A percentile compares a stretch with the other conserved stretches of the same genome.
Evolutionary conservation across 1,140 invertebrate species (phyloP).

Genomic region (Temnothorax curvispinosus): DNA sequence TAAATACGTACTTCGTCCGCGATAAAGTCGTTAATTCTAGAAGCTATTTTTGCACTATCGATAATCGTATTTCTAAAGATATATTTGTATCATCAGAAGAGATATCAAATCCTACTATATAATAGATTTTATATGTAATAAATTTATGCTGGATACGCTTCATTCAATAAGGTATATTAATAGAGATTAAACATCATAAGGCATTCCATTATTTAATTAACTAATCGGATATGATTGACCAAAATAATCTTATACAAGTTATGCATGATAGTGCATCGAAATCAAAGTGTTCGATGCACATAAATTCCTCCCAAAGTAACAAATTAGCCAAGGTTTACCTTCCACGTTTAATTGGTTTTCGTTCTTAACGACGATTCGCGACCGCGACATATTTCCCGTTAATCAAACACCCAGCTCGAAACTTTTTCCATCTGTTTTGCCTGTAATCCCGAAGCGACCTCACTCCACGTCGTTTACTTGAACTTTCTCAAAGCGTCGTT

Average conservation of each 20-base stretch:
- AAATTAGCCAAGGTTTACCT: constrained; percentile 33
- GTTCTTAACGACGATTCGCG: constrained; percentile 52
- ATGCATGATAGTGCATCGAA: not conserved
- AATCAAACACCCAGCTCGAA: constrained; percentile 65
- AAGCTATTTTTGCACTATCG: constrained; percentile 18
- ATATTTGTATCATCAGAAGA: not conserved
- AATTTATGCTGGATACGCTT: not conserved
- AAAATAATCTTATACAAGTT: not conserved
- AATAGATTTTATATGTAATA: not conserved
- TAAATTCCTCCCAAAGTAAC: constrained; percentile 26
- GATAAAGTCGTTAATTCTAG: constrained; percentile 13
- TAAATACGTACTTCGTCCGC: constrained; percentile 1
- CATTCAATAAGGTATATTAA: not conserved
- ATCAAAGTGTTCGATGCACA: not conserved
- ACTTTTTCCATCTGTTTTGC: constrained; percentile 73
- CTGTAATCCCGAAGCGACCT: constrained; percentile 23
- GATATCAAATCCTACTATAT: not conserved
- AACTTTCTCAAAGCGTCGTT: constrained; percentile 65
- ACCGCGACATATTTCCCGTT: constrained; percentile 73
- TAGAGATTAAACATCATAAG: not conserved
- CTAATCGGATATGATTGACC: not conserved
- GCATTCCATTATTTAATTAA: not conserved
- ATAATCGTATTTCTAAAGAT: not conserved
- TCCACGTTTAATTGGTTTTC: constrained; percentile 68
- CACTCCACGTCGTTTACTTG: constrained; percentile 61